These are phyloP conservation scores for Sylvietta virens DNA, from an alignment of 2,113 vertebrate genomes.

Conservation along the genomic window DNA sequence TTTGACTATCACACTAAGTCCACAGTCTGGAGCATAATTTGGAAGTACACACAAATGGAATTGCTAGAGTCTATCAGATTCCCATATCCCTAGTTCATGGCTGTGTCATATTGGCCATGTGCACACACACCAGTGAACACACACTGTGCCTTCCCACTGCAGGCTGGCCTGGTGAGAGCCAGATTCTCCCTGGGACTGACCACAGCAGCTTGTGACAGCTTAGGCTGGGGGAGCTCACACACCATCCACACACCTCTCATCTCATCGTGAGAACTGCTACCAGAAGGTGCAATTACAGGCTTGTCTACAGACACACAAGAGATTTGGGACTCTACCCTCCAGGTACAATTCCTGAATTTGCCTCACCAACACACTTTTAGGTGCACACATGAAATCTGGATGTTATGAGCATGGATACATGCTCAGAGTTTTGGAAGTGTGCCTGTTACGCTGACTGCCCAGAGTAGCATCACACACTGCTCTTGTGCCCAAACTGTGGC, in stretches of 20 bases:
- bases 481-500: background rate
- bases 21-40: background rate
- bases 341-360: background rate
- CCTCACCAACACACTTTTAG: background rate
- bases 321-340: background rate
- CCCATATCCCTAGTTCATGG: background rate
- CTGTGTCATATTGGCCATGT: background rate
- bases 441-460: background rate
- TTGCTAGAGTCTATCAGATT: background rate
- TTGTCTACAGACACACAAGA: background rate
- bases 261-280: background rate
- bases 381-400: background rate
- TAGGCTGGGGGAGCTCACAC: background rate
- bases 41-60: background rate
- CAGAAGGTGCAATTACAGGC: background rate
- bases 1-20: background rate
- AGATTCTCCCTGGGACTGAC: background rate
- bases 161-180: background rate
- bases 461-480: background rate
- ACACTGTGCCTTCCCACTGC: fast-evolving
- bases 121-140: background rate
- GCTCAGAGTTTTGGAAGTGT: background rate
- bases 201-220: background rate
- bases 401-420: fast-evolving
- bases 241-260: fast-evolving